Conservation (phyloP, 2,113 vertebrate species). For the cattle (Bos taurus) region ARS-UCD2.0 NC_037331.1:62820501-62821000, state of each 20-base stretch:
- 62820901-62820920: neutral
- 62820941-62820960: neutral
- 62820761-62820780: neutral
- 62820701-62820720: neutral
- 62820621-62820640: neutral
- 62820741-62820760: neutral
- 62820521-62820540: neutral
- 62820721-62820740: neutral
- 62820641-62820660: neutral
- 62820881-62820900: neutral
- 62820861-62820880: neutral
- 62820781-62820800: neutral
- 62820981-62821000: neutral
- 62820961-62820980: neutral
- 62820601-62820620: neutral
- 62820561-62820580: neutral
- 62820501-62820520: neutral
- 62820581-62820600: neutral
- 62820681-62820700: neutral
- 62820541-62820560: neutral
- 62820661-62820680: neutral
- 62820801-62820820: neutral
- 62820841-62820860: neutral
- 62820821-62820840: neutral
- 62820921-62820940: neutral